phyloP scores from a whole-genome alignment of 2,797 vertebrate species.

The Hydrophis major region DNA sequence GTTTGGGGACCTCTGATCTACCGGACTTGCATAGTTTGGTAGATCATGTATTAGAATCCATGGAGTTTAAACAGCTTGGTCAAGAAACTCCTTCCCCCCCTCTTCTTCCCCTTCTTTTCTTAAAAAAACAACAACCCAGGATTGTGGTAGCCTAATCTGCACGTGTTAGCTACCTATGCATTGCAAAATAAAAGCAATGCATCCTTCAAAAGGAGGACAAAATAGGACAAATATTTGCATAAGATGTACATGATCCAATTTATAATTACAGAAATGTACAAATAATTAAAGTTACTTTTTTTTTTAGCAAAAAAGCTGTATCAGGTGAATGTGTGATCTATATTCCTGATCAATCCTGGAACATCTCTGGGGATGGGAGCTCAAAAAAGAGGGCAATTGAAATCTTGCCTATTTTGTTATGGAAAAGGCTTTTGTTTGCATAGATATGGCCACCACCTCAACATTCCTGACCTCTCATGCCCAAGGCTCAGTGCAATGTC shows the following conservation, averaged over 20 bases:
- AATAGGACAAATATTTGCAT: background rate
- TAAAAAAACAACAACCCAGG: background rate
- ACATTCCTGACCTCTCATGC: background rate
- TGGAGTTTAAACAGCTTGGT: background rate
- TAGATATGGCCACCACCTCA: background rate
- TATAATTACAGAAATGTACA: background rate
- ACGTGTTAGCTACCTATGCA: background rate
- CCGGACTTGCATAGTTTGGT: background rate
- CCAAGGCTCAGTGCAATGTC: background rate
- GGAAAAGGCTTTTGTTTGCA: background rate
- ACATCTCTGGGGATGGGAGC: background rate
- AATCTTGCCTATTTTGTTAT: background rate
- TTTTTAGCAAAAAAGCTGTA: background rate
- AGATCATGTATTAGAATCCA: background rate
- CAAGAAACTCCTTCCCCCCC: background rate
- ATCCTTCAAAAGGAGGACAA: background rate
- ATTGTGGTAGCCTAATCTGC: background rate
- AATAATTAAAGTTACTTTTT: background rate
- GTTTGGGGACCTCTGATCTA: background rate
- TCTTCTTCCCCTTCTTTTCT: background rate
- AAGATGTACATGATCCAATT: background rate
- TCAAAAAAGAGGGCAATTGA: background rate
- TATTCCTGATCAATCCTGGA: background rate
- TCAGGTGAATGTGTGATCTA: background rate
- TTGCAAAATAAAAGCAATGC: background rate